Conservation (phyloP, 2,888 invertebrate species). For the Anaspis maculata region DNA sequence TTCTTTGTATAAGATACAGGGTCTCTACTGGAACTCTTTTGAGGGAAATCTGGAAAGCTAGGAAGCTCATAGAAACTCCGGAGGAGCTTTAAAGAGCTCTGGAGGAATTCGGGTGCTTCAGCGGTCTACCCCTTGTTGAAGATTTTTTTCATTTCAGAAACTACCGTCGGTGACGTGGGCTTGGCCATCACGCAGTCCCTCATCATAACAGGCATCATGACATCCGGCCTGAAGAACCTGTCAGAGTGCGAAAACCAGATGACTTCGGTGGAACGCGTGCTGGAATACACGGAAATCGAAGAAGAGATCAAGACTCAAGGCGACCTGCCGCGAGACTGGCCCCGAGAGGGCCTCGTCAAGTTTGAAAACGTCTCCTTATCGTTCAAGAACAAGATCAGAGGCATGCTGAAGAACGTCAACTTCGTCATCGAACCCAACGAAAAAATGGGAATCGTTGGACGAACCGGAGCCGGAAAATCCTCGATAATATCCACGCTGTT, state of each 20-base stretch:
- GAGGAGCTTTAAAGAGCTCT: too few species aligned
- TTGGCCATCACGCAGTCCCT: constrained; percentile 44
- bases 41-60: too few species aligned
- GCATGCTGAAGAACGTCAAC: constrained; percentile 59
- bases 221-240: constrained; percentile 65
- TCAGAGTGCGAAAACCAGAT: constrained; percentile 73
- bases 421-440: constrained; percentile 58
- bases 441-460: too few species aligned
- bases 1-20: constrained; percentile 22
- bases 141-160: constrained; percentile 36
- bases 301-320: constrained; percentile 31
- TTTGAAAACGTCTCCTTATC: constrained; percentile 57
- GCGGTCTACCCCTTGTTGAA: constrained; percentile 8
- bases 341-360: constrained; percentile 54
- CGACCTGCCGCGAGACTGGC: constrained; percentile 60
- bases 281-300: constrained; percentile 43
- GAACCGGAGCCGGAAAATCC: too few species aligned
- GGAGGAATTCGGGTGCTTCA: constrained; percentile 21
- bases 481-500: too few species aligned
- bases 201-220: constrained; percentile 55
- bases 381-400: constrained; percentile 60
- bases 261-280: too few species aligned
- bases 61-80: too few species aligned
- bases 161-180: constrained; percentile 41
- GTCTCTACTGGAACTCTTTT: constrained; percentile 4